Conservation (phyloP, 2,888 invertebrate species). For the Ormyrus rosae region DNA sequence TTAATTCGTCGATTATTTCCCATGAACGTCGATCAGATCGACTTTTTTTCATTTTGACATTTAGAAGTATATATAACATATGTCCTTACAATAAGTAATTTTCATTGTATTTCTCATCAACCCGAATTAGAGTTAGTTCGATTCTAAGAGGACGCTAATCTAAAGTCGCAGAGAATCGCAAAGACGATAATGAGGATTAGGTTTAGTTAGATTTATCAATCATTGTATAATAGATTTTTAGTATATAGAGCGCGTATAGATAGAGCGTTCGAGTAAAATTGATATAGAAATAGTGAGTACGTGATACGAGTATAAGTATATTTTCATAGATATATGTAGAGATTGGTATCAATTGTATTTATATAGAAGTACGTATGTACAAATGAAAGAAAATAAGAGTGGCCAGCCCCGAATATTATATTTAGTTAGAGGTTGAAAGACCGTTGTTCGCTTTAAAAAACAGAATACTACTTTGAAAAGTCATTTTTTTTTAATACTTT, state of each 20-base stretch:
- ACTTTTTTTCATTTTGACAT: not conserved
- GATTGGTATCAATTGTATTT: constrained; percentile 11
- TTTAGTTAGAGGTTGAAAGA: constrained; percentile 22
- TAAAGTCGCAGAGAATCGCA: constrained; percentile 30
- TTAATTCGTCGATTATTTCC: not conserved
- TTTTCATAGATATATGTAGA: constrained; percentile 29
- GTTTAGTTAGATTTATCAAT: constrained; percentile 20
- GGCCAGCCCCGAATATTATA: constrained; percentile 58
- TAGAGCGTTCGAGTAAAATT: constrained; percentile 32
- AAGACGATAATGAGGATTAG: constrained; percentile 26
- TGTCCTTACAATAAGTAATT: not conserved
- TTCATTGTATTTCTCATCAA: constrained; percentile 3
- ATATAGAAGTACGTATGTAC: constrained; percentile 8
- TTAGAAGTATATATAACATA: constrained; percentile 2
- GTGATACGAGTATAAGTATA: constrained; percentile 18
- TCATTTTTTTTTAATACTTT: not conserved
- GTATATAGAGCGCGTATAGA: constrained; percentile 28
- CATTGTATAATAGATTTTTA: constrained; percentile 28
- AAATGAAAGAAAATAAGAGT: constrained; percentile 35
- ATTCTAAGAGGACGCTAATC: constrained; percentile 25
- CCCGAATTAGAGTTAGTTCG: constrained; percentile 4
- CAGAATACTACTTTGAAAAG: not conserved
- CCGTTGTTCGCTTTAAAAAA: constrained; percentile 5
- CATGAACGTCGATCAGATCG: constrained; percentile 7
- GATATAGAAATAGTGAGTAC: constrained; percentile 49